A percentile compares a stretch with the other conserved stretches of the same genome.
Evolutionary conservation across 2,888 invertebrate genomes (phyloP).

Genomic region (Colletes collaris): DNA sequence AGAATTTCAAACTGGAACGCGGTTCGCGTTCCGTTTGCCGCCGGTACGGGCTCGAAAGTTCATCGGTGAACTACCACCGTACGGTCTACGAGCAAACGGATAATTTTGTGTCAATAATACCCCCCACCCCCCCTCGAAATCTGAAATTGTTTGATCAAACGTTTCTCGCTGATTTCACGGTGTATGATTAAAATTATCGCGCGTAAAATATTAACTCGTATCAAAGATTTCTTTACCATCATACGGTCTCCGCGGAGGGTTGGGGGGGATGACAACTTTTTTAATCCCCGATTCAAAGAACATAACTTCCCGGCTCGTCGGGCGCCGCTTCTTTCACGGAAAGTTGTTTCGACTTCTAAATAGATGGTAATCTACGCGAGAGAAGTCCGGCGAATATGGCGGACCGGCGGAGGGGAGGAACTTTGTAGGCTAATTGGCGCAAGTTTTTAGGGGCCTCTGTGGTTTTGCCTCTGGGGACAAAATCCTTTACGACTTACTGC

Average conservation of each 20-base stretch:
- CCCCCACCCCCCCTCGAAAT: background rate
- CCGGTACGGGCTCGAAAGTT: background rate
- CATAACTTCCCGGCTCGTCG: constrained; percentile 15
- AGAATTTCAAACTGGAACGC: constrained; percentile 26
- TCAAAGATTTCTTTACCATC: no score
- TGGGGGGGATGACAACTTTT: background rate
- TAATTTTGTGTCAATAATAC: constrained; percentile 4
- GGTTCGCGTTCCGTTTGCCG: background rate
- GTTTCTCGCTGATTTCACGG: no score
- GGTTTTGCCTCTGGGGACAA: background rate
- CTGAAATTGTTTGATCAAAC: no score
- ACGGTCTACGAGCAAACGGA: background rate
- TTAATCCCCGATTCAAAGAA: constrained; percentile 26
- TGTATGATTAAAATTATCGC: no score
- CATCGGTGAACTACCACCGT: background rate
- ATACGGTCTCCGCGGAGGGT: no score
- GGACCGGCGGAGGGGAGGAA: background rate
- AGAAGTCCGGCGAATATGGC: constrained; percentile 8
- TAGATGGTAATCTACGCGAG: constrained; percentile 34
- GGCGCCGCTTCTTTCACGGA: constrained; percentile 2
- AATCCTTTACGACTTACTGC: no score
- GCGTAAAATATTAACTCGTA: no score
- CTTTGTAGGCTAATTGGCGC: constrained; percentile 27
- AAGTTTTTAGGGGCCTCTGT: constrained; percentile 12
- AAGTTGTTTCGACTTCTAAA: constrained; percentile 24